Percentiles rank a stretch among this genome's conserved stretches.
These are phyloP conservation scores for Lasioglossum malachurum DNA, from an alignment of 2,888 invertebrate species.

Conservation along the genomic window DNA sequence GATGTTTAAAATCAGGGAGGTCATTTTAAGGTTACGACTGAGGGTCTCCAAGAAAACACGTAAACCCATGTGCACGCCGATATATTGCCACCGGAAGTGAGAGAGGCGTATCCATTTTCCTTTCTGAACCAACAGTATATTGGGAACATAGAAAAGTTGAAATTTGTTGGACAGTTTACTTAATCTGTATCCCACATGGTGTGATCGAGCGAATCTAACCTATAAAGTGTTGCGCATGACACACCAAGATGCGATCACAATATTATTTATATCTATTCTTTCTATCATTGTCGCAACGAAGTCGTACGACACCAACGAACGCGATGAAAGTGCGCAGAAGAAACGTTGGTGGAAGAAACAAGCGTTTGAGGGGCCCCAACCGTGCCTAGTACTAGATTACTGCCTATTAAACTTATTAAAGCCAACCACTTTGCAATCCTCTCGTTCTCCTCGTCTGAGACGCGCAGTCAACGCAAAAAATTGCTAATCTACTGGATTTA, in stretches of 20 bases:
- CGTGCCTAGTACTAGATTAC: neutral
- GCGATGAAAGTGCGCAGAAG: no score
- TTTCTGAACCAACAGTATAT: neutral
- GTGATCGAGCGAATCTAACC: no score
- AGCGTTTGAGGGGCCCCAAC: no score
- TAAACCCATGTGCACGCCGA: conserved; percentile 21
- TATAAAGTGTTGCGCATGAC: no score
- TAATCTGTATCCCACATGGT: no score
- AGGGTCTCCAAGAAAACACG: conserved; percentile 27
- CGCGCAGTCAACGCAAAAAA: neutral
- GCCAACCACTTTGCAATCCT: neutral
- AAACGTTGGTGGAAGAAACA: no score
- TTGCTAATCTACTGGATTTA: neutral
- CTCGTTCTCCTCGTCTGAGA: neutral
- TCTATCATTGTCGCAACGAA: no score
- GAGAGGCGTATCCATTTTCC: conserved; percentile 36
- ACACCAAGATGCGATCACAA: no score
- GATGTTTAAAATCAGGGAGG: conserved; percentile 35
- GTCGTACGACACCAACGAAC: no score
- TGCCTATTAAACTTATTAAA: neutral
- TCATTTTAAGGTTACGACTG: conserved; percentile 44
- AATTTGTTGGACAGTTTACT: no score
- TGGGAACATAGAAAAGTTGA: no score
- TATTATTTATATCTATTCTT: no score
- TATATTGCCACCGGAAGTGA: conserved; percentile 44